These are phyloP conservation scores for Dicerorhinus sumatrensis DNA, from an alignment of 2,113 vertebrate species.

Conservation along the genomic window DNA sequence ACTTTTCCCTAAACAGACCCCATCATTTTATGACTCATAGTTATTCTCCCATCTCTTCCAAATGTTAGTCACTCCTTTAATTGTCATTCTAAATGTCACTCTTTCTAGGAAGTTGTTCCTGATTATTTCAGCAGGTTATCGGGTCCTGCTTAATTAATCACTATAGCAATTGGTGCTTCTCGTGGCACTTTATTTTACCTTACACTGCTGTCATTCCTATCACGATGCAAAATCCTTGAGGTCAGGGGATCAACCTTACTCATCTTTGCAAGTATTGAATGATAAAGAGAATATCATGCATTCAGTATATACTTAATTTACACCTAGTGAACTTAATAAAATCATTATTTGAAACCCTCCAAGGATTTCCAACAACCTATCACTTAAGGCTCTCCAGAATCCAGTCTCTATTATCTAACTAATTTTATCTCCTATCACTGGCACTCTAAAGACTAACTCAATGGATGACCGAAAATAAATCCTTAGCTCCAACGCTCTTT, in stretches of 20 bases:
- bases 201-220: neutral
- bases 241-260: neutral
- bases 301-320: neutral
- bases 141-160: neutral
- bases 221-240: neutral
- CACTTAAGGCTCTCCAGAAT: neutral
- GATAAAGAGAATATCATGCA: neutral
- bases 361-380: neutral
- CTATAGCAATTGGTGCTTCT: neutral
- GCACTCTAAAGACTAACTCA: conserved; percentile 14
- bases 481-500: neutral
- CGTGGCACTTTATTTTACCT: neutral
- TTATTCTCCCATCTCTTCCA: neutral
- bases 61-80: neutral
- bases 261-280: neutral
- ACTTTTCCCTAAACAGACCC: neutral
- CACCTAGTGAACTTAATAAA: neutral
- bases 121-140: neutral
- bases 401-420: neutral
- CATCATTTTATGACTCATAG: neutral
- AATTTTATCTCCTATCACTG: conserved; percentile 9
- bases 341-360: neutral
- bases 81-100: neutral
- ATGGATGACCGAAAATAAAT: neutral
- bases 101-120: neutral